Percentiles rank a stretch among this genome's conserved stretches.
These are phyloP conservation scores for Cyaniris semiargus DNA, from an alignment of 2,888 invertebrate species.

Conservation along the genomic window DNA sequence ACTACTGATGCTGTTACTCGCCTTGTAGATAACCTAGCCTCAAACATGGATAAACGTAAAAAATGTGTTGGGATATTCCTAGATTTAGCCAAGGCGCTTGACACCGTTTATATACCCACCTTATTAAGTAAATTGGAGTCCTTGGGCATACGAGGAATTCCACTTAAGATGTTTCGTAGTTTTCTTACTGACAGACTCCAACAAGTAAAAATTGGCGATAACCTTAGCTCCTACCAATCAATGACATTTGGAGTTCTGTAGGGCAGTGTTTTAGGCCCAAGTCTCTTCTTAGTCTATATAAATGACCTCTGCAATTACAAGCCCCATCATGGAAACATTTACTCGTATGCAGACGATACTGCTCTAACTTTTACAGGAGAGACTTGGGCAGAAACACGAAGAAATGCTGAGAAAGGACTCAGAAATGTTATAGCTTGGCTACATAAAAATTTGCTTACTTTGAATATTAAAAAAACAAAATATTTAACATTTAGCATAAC, in stretches of 20 bases:
- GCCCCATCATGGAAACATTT: too few species aligned
- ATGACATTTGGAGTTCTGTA: not conserved
- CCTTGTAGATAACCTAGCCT: not conserved
- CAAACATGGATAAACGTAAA: not conserved
- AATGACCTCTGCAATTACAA: too few species aligned
- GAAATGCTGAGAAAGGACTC: too few species aligned
- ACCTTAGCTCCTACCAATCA: not conserved
- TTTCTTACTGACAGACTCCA: not conserved
- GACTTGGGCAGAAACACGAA: too few species aligned
- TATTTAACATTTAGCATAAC: too few species aligned
- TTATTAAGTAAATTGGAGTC: not conserved
- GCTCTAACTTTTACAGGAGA: too few species aligned
- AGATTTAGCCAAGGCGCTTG: not conserved
- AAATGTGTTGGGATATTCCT: not conserved
- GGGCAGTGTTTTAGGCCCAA: not conserved
- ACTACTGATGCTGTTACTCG: not conserved
- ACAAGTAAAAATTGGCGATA: not conserved
- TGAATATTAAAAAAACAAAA: too few species aligned
- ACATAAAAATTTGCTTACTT: too few species aligned
- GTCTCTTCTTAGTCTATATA: not conserved
- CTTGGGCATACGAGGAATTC: not conserved
- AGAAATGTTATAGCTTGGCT: too few species aligned
- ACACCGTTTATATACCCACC: not conserved
- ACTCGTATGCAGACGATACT: too few species aligned
- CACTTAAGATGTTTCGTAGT: not conserved